Evolutionary conservation across 1,140 invertebrate genomes (phyloP), one percentile per base, ranked within the genome.

Genomic region (Drosophila littoralis): DNA sequence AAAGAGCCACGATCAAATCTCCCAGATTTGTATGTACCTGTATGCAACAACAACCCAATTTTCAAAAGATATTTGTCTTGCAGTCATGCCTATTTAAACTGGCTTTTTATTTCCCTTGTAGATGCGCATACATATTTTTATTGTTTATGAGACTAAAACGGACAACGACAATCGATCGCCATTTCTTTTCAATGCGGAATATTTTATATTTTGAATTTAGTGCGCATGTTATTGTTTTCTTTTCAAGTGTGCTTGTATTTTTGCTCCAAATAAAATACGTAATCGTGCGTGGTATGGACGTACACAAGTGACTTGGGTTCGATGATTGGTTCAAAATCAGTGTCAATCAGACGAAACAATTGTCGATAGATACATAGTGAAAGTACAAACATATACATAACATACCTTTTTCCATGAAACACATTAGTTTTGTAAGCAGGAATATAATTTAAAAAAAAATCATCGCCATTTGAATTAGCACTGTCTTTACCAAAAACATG

Each of bases 131-230:
- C 45, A 36, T 63, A 48, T 79, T 54, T 81, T 52, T 58, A 71
- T 75, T 75, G 69, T 74, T 67, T 68, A 69, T 17, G 66, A 28
- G 48, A 48, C 33, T 40, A 52, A 51, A 6, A 51, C 22, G 13
- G 28, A 54, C 50, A n/a, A 58, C 73, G 45, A 74, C 52, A 77
- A 70, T 75, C 63, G 60, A 59, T 61, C 51, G 64, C 42, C 57
- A 77, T 77, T 74, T 77, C 60, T 66, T 13, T 72, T 42, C 33
- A 71, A 82, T 78, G 48, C 80, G 75, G 80, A 82, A 81, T 75
- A 75, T 57, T 74, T 66, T 40, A 66, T 57, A 69, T 57, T 65
- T 22, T 12, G 43, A 36, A 10, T 50, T 35, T 17, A 48, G 28
- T 12, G 22, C 10, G 22, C 32, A 50, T 52, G 36, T 52, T 60